Conservation (phyloP, 2,797 vertebrate genomes). For the Lithobates sylvaticus region DNA sequence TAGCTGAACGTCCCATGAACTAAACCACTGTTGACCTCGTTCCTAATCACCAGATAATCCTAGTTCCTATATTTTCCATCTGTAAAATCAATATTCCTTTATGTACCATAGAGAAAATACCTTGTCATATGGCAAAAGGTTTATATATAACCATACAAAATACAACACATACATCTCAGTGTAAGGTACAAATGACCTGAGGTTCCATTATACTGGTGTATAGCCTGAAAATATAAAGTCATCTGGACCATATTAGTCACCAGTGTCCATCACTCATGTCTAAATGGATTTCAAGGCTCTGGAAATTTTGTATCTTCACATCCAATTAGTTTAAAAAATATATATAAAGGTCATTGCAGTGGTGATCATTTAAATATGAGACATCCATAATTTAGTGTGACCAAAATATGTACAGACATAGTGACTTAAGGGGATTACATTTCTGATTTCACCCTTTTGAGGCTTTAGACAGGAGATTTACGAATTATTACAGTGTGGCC, state of each 20-base stretch:
- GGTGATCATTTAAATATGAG: slow-evolving; percentile 9
- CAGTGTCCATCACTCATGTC: not conserved
- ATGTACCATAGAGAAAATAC: not conserved
- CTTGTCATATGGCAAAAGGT: not conserved
- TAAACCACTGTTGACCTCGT: no score
- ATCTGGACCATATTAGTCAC: not conserved
- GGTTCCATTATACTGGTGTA: not conserved
- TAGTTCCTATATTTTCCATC: no score
- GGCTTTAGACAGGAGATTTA: no score
- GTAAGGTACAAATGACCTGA: not conserved
- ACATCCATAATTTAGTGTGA: not conserved
- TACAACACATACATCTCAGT: not conserved
- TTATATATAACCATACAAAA: not conserved
- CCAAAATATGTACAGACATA: not conserved
- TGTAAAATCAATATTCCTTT: not conserved
- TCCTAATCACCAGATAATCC: no score
- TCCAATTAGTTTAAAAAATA: slow-evolving; percentile 19
- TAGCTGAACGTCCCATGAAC: no score
- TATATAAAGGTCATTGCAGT: slow-evolving; percentile 13
- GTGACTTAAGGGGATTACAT: not conserved
- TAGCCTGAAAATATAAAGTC: not conserved
- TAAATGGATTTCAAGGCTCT: slow-evolving; percentile 24
- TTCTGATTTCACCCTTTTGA: no score
- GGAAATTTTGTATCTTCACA: slow-evolving; percentile 4
- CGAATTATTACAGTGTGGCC: no score